Evolutionary conservation across 2,888 invertebrate genomes (phyloP), one percentile per base, ranked within the genome.

Genomic region (Phaonia tiefii): DNA sequence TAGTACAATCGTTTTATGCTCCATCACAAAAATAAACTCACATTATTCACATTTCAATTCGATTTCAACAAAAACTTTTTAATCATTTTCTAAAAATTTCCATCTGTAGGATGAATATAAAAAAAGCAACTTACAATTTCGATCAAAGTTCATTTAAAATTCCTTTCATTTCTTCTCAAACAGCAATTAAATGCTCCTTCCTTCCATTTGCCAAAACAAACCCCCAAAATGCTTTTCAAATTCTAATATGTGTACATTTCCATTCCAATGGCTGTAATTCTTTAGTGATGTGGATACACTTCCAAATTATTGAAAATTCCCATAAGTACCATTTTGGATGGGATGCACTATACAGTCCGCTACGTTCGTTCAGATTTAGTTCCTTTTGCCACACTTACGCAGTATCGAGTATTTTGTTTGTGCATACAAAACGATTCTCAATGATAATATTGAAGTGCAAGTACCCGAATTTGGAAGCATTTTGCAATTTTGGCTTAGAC

Each of bases 281-380:
- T 22, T 63, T 63, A 42, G 39, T 42, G n/a, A n/a, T n/a, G n/a
- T n/a, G 63, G 42, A 22, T 39, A 63, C 42, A 20, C 60, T 60
- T 10, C 39, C 15, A 63, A 54, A 22, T 75, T 75, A 81, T 78
- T 78, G 49, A 75, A 78, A 63, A 78, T 80, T 78, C 81, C 78
- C 72, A 72, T 42, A 72, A 75, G 78, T 78, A 67, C 71, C 63
- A 81, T 78, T 74, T 67, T 56, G 65, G 49, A 54, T n/a, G 70
- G 58, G 75, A 65, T 49, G 71, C 39, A 63, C 25, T 22, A n/a
- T 42, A 8, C 31, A 31, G 31, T 31, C 3, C 8, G 3, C 31
- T n/a, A n/a, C n/a, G n/a, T n/a, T n/a, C n/a, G 31, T 31, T 31
- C 31, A 5, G n/a, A 31, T 31, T 31, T 8, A 42, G 58, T 54